Conservation (phyloP, 2,888 invertebrate genomes). For the Protodeltote pygarga region DNA sequence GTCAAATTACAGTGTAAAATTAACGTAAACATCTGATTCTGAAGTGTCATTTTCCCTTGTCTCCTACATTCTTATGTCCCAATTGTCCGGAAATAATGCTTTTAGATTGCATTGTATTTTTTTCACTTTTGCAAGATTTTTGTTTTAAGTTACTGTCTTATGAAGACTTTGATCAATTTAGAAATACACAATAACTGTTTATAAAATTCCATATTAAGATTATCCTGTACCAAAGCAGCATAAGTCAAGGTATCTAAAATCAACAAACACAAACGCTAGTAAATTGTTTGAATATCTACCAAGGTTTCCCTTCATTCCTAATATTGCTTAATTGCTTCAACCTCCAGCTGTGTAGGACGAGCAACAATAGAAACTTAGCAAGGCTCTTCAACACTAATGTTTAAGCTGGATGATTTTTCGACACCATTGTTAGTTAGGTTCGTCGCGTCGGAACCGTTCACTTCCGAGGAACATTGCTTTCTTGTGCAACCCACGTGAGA, state of each 20-base stretch:
- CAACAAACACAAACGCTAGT: slow-evolving; percentile 36
- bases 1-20: slow-evolving; percentile 29
- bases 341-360: slow-evolving; percentile 66
- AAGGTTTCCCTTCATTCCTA: slow-evolving; percentile 73
- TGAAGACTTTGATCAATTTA: slow-evolving; percentile 27
- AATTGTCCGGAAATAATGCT: slow-evolving; percentile 57
- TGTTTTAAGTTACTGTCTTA: slow-evolving; percentile 42
- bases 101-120: slow-evolving; percentile 54
- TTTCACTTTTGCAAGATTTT: slow-evolving; percentile 59
- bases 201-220: slow-evolving; percentile 15
- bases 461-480: slow-evolving; percentile 69
- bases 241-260: slow-evolving; percentile 46
- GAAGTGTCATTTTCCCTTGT: slow-evolving; percentile 30
- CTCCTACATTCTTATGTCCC: slow-evolving; percentile 38
- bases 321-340: slow-evolving; percentile 79
- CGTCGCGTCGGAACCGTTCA: slow-evolving; percentile 69
- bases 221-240: slow-evolving; percentile 20
- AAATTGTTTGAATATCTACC: slow-evolving; percentile 49
- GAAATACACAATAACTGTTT: slow-evolving; percentile 19
- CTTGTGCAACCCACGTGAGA: slow-evolving; percentile 68
- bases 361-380: slow-evolving; percentile 71
- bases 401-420: slow-evolving; percentile 64
- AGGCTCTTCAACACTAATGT: slow-evolving; percentile 64
- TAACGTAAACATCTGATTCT: slow-evolving; percentile 17
- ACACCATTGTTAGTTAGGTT: slow-evolving; percentile 65